phyloP scores from a whole-genome alignment of 2,797 vertebrate genomes.

The Calcarius lapponicus region DNA sequence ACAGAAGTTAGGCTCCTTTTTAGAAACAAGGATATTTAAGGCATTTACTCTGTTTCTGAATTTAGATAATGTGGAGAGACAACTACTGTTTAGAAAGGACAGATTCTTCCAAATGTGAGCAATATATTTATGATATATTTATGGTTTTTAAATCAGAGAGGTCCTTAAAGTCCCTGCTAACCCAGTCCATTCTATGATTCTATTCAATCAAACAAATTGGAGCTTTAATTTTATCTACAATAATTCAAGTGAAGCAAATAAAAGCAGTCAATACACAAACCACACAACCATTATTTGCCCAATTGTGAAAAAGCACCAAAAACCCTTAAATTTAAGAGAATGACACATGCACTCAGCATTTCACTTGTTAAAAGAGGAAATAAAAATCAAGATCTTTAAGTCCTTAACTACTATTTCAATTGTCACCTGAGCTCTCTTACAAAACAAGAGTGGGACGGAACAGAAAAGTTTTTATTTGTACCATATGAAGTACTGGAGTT shows the following conservation, averaged over 20 bases:
- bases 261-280: neutral
- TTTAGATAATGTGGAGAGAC: neutral
- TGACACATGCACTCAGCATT: neutral
- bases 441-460: fast-evolving
- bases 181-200: neutral
- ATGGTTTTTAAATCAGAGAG: neutral
- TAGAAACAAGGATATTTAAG: neutral
- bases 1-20: neutral
- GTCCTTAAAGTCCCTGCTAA: neutral
- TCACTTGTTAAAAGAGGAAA: neutral
- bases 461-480: neutral
- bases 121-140: neutral
- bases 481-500: neutral
- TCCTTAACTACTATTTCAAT: neutral
- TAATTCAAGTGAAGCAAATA: neutral
- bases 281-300: neutral
- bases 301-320: neutral
- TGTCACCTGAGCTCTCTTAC: neutral
- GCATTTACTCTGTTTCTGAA: neutral
- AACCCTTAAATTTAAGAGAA: neutral
- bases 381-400: neutral
- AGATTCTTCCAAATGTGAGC: neutral
- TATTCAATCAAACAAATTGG: neutral
- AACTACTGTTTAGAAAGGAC: neutral
- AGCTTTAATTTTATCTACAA: neutral